phyloP scores from a whole-genome alignment of 2,113 vertebrate species.

The Copsychus sechellarum region DNA sequence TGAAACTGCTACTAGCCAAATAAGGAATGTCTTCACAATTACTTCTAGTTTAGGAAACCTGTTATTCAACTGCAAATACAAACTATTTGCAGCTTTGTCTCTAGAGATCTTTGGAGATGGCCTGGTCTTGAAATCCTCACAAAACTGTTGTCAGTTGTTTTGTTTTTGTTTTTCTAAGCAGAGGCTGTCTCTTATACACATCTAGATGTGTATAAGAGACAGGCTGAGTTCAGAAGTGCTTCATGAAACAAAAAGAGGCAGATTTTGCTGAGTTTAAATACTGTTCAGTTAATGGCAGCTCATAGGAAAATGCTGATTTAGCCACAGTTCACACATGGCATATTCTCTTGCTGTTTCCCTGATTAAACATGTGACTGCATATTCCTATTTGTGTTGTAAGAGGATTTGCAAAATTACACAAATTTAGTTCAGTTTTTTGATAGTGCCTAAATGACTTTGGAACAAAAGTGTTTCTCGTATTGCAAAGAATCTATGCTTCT shows the following conservation, averaged over 20 bases:
- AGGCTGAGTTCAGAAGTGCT: neutral
- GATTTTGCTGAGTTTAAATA: conserved; percentile 18
- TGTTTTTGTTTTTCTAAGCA: neutral
- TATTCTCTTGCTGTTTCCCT: neutral
- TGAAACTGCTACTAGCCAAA: neutral
- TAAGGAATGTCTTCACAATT: neutral
- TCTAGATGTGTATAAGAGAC: too few relatives aligned
- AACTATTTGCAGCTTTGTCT: neutral
- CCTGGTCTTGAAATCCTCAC: neutral
- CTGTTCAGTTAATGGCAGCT: neutral
- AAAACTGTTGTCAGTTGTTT: neutral
- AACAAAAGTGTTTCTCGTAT: neutral
- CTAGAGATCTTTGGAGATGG: neutral
- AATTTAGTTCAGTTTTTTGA: neutral
- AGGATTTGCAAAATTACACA: neutral
- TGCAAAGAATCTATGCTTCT: neutral
- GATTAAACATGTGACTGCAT: neutral
- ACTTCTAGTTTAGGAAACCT: neutral
- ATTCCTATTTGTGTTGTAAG: neutral
- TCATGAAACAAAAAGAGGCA: neutral
- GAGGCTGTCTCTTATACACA: too few relatives aligned
- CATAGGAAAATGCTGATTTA: conserved; percentile 11
- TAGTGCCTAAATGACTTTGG: neutral
- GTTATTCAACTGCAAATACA: neutral
- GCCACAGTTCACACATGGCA: neutral